Evolutionary conservation across 2,797 vertebrate species (phyloP).

Genomic region (Pyrocephalus nanus): DNA sequence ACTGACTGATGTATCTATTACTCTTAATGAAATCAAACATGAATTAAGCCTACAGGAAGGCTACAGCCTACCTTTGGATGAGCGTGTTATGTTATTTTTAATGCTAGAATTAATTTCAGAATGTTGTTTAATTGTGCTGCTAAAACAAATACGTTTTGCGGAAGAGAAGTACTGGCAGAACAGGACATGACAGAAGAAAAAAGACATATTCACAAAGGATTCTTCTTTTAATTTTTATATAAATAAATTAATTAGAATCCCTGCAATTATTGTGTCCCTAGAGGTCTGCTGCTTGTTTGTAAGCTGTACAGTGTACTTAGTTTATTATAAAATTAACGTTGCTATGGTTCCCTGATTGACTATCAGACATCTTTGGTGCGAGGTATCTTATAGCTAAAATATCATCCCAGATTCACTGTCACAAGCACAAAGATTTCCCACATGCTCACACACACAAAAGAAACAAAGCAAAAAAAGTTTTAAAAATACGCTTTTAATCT

Average conservation of each 20-base stretch:
- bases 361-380: neutral
- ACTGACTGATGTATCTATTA: neutral
- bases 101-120: slow-evolving; percentile 43
- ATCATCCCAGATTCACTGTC: neutral
- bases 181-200: neutral
- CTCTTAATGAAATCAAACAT: slow-evolving; percentile 24
- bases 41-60: slow-evolving; percentile 19
- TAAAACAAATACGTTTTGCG: slow-evolving; percentile 41
- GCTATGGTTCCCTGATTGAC: neutral
- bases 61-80: slow-evolving; percentile 2
- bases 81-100: slow-evolving; percentile 38
- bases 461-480: neutral
- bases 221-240: slow-evolving; percentile 3
- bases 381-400: neutral
- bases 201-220: neutral
- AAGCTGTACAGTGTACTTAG: neutral
- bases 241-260: slow-evolving; percentile 19
- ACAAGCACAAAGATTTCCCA: neutral
- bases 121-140: neutral
- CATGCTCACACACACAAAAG: neutral
- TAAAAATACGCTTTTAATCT: neutral
- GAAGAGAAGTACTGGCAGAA: slow-evolving; percentile 2
- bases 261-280: neutral
- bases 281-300: neutral
- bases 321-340: neutral